A percentile compares a stretch with the other conserved stretches of the same genome.
Conservation (phyloP, 2,113 vertebrate genomes). For the Vulpes lagopus region DNA sequence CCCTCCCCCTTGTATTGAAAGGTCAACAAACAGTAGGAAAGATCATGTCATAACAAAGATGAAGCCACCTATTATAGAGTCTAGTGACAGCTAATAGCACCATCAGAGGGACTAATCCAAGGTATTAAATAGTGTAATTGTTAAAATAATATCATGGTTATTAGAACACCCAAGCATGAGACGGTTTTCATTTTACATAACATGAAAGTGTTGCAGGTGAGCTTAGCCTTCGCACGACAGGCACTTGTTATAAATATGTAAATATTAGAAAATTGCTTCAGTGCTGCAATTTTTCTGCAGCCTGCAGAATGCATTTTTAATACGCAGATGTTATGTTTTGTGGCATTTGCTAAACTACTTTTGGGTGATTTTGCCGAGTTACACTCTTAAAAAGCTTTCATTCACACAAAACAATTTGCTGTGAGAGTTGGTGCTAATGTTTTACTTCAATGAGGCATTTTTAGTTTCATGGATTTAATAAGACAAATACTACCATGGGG, state of each 20-base stretch:
- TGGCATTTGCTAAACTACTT: conserved; percentile 66
- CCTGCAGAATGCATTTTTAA: conserved; percentile 49
- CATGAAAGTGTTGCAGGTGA: neutral
- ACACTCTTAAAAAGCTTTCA: conserved; percentile 67
- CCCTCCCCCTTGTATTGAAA: conserved; percentile 91
- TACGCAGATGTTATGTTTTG: conserved; percentile 53
- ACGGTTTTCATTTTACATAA: conserved; percentile 81
- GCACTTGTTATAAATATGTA: conserved; percentile 65
- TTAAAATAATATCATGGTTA: conserved; percentile 88
- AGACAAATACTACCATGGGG: conserved; percentile 27
- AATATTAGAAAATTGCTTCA: conserved; percentile 79
- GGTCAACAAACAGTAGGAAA: conserved; percentile 92
- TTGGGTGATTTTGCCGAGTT: conserved; percentile 67
- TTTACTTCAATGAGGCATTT: conserved; percentile 58
- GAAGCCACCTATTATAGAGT: conserved; percentile 89
- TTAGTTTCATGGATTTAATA: conserved; percentile 60
- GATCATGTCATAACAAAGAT: conserved; percentile 92
- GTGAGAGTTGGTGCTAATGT: conserved; percentile 2
- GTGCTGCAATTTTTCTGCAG: neutral
- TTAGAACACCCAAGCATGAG: conserved; percentile 85
- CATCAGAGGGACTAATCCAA: conserved; percentile 89
- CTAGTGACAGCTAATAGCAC: conserved; percentile 88
- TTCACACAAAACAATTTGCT: conserved; percentile 39
- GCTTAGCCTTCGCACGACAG: neutral
- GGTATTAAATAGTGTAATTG: conserved; percentile 88